A percentile compares a stretch with the other conserved stretches of the same genome.
phyloP scores from a whole-genome alignment of 2,797 vertebrate genomes.

The Tokudaia muenninki region DNA sequence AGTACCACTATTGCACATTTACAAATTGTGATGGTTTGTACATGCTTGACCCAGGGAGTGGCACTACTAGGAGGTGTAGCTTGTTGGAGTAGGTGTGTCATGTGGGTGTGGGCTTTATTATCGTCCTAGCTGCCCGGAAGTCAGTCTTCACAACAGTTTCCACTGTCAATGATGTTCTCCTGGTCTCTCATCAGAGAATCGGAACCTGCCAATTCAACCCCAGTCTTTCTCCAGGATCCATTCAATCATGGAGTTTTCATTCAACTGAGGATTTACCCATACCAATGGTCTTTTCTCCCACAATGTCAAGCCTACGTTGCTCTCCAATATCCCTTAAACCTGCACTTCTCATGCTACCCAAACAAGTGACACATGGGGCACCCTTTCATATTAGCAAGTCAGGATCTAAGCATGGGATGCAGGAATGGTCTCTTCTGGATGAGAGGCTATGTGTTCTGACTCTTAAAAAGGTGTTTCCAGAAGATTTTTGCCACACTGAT shows the following conservation, averaged over 20 bases:
- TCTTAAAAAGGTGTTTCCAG: too few species aligned
- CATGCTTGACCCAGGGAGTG: neutral
- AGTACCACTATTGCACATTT: neutral
- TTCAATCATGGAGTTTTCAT: neutral
- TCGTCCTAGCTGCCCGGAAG: neutral
- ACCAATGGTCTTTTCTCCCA: neutral
- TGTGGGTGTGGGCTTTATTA: neutral
- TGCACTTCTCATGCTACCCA: neutral
- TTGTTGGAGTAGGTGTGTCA: neutral
- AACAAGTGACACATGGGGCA: neutral
- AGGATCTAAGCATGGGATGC: neutral
- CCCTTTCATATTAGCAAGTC: neutral
- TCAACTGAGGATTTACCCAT: neutral
- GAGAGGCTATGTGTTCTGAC: neutral
- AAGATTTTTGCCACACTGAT: neutral
- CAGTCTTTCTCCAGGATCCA: neutral
- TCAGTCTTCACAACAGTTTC: neutral
- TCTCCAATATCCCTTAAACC: too few species aligned
- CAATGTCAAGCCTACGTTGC: neutral
- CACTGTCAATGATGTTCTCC: neutral
- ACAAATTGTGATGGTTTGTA: too few species aligned
- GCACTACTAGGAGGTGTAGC: neutral
- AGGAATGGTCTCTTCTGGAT: neutral
- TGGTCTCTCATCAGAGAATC: neutral
- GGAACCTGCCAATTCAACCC: neutral